Conservation (phyloP, 2,113 vertebrate species). For the Zapornia atra region DNA sequence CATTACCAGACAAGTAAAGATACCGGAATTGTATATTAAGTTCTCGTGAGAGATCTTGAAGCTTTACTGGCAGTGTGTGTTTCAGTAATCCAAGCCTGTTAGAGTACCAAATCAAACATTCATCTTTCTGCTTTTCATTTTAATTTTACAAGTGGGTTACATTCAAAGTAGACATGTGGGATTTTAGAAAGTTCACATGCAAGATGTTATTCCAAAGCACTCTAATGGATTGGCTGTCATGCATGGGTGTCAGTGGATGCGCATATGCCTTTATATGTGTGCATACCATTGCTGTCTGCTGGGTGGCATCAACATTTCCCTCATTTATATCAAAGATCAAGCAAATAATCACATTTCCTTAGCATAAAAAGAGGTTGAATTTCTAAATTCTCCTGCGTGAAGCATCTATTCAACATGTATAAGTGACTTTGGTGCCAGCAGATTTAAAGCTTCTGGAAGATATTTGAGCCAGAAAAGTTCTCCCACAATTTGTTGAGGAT, state of each 20-base stretch:
- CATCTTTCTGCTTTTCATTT: slow-evolving; percentile 5
- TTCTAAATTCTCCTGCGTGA: neutral
- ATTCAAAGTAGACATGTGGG: neutral
- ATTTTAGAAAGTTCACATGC: neutral
- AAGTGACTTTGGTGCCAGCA: neutral
- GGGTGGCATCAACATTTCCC: neutral
- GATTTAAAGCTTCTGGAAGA: neutral
- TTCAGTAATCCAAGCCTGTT: neutral
- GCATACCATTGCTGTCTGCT: neutral
- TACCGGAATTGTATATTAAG: neutral
- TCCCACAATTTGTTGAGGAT: neutral
- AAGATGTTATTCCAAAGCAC: neutral
- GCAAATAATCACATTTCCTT: neutral
- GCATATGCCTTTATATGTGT: neutral
- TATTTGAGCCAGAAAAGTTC: neutral
- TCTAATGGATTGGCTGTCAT: neutral
- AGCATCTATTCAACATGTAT: neutral
- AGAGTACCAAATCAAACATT: neutral
- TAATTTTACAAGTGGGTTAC: slow-evolving; percentile 2
- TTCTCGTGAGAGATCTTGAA: neutral
- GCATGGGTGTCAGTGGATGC: neutral
- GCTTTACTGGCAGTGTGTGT: slow-evolving; percentile 5
- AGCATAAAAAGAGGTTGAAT: neutral
- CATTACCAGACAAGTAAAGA: neutral
- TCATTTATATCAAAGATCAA: neutral